These are phyloP conservation scores for Seriola quinqueradiata DNA, from an alignment of 2,113 vertebrate genomes.

Conservation along the genomic window DNA sequence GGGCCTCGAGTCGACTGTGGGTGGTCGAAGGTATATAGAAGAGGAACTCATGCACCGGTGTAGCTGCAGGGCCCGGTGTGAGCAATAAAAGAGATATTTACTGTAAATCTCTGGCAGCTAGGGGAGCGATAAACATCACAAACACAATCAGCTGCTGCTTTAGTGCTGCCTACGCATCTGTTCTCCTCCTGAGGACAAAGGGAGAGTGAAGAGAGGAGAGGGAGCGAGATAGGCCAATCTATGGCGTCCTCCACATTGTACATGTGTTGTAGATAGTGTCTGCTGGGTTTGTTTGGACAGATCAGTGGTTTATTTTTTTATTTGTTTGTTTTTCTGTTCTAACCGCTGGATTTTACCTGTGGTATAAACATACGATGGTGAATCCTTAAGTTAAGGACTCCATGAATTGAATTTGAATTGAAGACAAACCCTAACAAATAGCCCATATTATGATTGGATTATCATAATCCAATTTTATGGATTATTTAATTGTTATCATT, in stretches of 20 bases:
- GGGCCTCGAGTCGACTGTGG: constrained; percentile 57
- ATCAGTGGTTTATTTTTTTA: neutral
- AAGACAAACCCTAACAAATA: neutral
- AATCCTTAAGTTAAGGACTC: neutral
- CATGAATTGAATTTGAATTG: neutral
- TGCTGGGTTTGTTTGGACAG: constrained; percentile 1
- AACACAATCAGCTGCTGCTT: constrained; percentile 82
- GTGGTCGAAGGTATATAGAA: constrained; percentile 45
- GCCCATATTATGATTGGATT: neutral
- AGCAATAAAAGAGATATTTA: constrained; percentile 82
- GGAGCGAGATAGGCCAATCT: constrained; percentile 9
- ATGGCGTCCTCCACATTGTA: constrained; percentile 28
- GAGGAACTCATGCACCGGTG: constrained; percentile 35
- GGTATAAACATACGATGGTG: neutral
- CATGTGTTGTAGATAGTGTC: constrained; percentile 1
- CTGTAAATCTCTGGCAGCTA: constrained; percentile 81
- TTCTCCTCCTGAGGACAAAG: constrained; percentile 60
- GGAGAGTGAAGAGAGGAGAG: constrained; percentile 1
- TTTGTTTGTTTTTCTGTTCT: neutral
- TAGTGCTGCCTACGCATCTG: constrained; percentile 79
- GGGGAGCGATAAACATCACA: constrained; percentile 80
- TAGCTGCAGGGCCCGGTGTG: constrained; percentile 67
- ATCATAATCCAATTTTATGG: neutral
- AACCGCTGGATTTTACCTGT: neutral
- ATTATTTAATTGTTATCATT: too few relatives aligned